Conservation (phyloP, 2,888 invertebrate species). For the Auanema sp. region DNA sequence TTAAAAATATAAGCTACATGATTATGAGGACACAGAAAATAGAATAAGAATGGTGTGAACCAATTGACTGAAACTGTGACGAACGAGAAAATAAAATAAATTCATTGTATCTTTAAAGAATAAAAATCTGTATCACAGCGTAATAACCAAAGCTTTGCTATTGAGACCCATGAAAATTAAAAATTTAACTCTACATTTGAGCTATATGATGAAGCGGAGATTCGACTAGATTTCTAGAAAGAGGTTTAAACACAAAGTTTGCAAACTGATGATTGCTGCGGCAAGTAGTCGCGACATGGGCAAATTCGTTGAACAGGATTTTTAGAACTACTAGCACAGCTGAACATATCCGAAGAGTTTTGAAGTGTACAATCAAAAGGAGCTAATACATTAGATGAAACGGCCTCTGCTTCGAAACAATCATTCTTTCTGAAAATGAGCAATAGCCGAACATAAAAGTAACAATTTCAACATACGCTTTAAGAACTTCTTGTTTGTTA, state of each 20-base stretch:
- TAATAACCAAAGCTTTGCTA: no score
- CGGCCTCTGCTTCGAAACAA: not conserved
- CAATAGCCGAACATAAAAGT: constrained; percentile 3
- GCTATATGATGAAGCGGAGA: not conserved
- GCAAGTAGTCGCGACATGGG: constrained; percentile 42
- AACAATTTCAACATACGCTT: constrained; percentile 10
- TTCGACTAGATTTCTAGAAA: constrained; percentile 13
- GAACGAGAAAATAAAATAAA: no score
- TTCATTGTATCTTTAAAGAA: no score
- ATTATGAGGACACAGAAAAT: no score
- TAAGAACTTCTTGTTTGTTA: constrained; percentile 19
- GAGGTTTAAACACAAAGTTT: constrained; percentile 27
- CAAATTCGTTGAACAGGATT: constrained; percentile 34
- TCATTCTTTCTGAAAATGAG: not conserved
- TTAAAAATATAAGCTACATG: no score
- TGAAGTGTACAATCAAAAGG: constrained; percentile 44
- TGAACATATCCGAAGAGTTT: constrained; percentile 32
- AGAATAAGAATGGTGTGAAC: no score
- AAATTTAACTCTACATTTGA: no score
- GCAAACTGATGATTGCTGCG: constrained; percentile 33
- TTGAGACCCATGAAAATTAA: no score
- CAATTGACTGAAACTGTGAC: no score
- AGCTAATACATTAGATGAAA: constrained; percentile 17
- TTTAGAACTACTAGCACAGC: constrained; percentile 42
- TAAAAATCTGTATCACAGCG: no score